Evolutionary conservation across 2,113 vertebrate genomes (phyloP).

Genomic region (Corydoras maculifer): DNA sequence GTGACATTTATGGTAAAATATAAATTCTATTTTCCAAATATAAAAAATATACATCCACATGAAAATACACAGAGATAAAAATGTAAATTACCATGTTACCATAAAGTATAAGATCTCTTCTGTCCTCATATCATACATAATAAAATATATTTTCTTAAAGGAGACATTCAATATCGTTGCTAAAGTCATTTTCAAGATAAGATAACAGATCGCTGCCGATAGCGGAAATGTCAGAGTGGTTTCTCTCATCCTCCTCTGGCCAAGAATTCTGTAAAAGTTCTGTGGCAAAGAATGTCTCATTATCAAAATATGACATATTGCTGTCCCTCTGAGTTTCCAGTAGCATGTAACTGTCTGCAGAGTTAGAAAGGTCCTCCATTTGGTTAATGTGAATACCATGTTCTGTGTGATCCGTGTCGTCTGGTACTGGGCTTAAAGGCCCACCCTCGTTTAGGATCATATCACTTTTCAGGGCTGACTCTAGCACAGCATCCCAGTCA

Average conservation of each 20-base stretch:
- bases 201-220: constrained; percentile 75
- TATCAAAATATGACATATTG: constrained; percentile 67
- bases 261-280: constrained; percentile 85
- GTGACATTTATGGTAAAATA: constrained; percentile 13
- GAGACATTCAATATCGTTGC: constrained; percentile 39
- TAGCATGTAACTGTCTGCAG: constrained; percentile 43
- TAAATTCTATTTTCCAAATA: constrained; percentile 1
- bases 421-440: constrained; percentile 64
- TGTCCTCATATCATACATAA: constrained; percentile 1
- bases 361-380: constrained; percentile 28
- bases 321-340: constrained; percentile 59
- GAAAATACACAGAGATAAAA: constrained; percentile 7
- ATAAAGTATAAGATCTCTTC: constrained; percentile 15
- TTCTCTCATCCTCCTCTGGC: constrained; percentile 76
- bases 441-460: constrained; percentile 75
- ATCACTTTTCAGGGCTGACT: constrained; percentile 71
- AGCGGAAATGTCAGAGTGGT: constrained; percentile 64
- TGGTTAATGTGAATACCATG: constrained; percentile 57
- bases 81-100: constrained; percentile 24
- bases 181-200: constrained; percentile 60
- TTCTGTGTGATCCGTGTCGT: constrained; percentile 65
- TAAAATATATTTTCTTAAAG: constrained; percentile 52
- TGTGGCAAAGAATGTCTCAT: constrained; percentile 82
- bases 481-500: constrained; percentile 89
- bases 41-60: constrained; percentile 12